Evolutionary conservation across 2,888 invertebrate genomes (phyloP).

Genomic region (Nysson spinosus): DNA sequence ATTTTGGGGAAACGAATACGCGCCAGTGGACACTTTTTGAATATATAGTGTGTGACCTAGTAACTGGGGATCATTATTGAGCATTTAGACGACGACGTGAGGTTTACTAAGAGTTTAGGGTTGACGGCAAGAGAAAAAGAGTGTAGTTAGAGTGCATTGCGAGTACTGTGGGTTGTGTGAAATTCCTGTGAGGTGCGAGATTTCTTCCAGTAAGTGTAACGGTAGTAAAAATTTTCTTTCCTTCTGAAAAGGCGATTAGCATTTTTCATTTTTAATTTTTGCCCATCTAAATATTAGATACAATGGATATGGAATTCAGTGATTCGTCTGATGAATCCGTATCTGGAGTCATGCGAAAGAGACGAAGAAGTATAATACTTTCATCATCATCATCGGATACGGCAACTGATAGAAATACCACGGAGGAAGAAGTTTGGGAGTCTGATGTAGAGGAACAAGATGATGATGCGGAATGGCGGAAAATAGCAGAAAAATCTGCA

Average conservation of each 20-base stretch:
- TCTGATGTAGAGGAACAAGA: conserved; percentile 10
- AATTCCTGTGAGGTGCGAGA: too few species aligned
- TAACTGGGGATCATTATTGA: too few species aligned
- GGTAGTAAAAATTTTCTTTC: conserved; percentile 8
- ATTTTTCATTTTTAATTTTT: conserved; percentile 27
- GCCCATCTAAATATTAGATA: conserved; percentile 27
- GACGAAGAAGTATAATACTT: conserved; percentile 2
- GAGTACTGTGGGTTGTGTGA: too few species aligned
- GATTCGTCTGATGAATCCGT: conserved; percentile 15
- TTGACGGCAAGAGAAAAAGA: too few species aligned
- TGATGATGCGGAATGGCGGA: conserved; percentile 16
- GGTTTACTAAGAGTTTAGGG: too few species aligned
- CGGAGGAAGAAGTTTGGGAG: conserved; percentile 15
- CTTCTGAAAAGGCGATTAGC: conserved; percentile 20
- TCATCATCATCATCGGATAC: conserved; percentile 21
- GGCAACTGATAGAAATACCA: conserved; percentile 7
- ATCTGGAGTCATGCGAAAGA: conserved; percentile 5
- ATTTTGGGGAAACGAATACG: too few species aligned
- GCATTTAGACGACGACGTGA: too few species aligned
- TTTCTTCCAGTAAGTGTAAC: conserved; percentile 22
- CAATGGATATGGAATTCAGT: conserved; percentile 17
- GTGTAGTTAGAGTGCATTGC: too few species aligned
- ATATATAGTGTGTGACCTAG: too few species aligned
- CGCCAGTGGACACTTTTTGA: too few species aligned
- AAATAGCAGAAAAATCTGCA: conserved; percentile 10